Conservation (phyloP, 2,113 vertebrate species). For the Podilymbus podiceps region DNA sequence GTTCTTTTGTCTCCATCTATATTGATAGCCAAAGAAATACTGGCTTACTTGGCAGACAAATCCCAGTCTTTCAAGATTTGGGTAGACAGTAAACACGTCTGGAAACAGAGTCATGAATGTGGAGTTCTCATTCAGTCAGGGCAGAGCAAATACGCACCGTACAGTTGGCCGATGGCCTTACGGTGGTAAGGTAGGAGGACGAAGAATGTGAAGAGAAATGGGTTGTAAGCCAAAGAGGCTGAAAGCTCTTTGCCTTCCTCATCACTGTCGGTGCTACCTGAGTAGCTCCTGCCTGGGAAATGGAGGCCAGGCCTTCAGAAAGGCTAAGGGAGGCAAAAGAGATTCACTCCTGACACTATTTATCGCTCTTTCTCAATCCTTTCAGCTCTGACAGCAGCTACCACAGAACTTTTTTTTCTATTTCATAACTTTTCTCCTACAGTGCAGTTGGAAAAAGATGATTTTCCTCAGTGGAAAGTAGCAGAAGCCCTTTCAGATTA, state of each 20-base stretch:
- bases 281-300: neutral
- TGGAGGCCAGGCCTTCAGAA: neutral
- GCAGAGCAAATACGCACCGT: neutral
- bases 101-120: accelerated
- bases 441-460: neutral
- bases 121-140: neutral
- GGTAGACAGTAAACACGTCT: neutral
- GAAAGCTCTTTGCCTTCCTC: neutral
- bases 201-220: neutral
- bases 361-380: neutral
- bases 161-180: accelerated
- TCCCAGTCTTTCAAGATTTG: neutral
- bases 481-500: neutral
- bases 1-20: accelerated
- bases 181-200: neutral
- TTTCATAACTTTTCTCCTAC: neutral
- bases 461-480: neutral
- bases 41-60: neutral
- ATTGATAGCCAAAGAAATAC: neutral
- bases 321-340: neutral
- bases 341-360: neutral
- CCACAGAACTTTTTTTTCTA: neutral
- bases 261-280: neutral
- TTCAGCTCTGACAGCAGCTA: neutral
- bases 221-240: neutral